A percentile compares a stretch with the other conserved stretches of the same genome.
phyloP scores from a whole-genome alignment of 2,797 vertebrate species.

The Pyrocephalus nanus region DNA sequence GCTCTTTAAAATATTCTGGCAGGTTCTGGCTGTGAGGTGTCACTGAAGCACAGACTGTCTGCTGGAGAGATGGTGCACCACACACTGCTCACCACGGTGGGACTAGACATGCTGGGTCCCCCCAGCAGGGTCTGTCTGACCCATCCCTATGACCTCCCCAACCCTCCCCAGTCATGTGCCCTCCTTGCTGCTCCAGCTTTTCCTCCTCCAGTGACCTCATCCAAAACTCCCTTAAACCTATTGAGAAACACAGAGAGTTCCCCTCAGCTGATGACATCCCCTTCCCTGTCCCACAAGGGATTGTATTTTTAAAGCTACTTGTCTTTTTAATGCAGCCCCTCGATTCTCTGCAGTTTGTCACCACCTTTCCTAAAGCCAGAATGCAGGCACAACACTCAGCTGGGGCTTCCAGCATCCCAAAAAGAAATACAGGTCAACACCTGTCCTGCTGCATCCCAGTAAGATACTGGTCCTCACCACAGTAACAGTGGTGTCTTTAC shows the following conservation, averaged over 20 bases:
- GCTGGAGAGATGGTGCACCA: background rate
- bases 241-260: background rate
- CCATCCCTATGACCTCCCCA: rapidly evolving
- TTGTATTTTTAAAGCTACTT: background rate
- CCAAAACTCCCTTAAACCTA: background rate
- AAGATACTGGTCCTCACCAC: background rate
- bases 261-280: background rate
- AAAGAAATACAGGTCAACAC: background rate
- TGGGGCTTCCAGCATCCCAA: background rate
- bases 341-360: background rate
- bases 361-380: background rate
- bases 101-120: background rate
- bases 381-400: background rate
- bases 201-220: background rate
- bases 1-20: background rate
- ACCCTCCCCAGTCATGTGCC: background rate
- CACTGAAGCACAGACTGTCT: background rate
- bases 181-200: background rate
- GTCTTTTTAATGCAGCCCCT: background rate
- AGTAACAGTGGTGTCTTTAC: rapidly evolving
- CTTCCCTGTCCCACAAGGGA: background rate
- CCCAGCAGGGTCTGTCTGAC: background rate
- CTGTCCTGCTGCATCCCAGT: background rate
- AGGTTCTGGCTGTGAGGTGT: background rate
- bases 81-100: background rate